Percentiles rank a stretch among this genome's conserved stretches.
phyloP scores from a whole-genome alignment of 1,140 invertebrate genomes.

The Cydia fagiglandana region DNA sequence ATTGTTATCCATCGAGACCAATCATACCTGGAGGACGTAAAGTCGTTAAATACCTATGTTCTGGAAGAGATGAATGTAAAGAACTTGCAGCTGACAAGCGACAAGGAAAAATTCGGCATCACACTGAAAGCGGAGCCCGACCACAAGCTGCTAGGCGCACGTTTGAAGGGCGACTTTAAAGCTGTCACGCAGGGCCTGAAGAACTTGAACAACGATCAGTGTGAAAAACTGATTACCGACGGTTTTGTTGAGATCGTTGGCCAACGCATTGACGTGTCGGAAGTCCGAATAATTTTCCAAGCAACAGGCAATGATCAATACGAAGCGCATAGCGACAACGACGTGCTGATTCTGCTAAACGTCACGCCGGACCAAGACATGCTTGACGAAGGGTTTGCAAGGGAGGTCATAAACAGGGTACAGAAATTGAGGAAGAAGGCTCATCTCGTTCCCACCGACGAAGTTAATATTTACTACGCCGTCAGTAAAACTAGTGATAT shows the following conservation, averaged over 20 bases:
- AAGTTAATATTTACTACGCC: slow-evolving; percentile 91
- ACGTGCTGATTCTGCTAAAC: slow-evolving; percentile 90
- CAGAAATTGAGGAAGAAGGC: slow-evolving; percentile 99
- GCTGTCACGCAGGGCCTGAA: slow-evolving; percentile 91
- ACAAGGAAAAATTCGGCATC: slow-evolving; percentile 97
- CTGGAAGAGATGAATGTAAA: slow-evolving; percentile 97
- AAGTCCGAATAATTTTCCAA: slow-evolving; percentile 93
- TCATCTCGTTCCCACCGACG: slow-evolving; percentile 94
- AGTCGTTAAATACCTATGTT: slow-evolving; percentile 92
- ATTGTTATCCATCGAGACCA: slow-evolving; percentile 95
- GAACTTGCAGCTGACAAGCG: slow-evolving; percentile 91
- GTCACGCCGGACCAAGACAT: slow-evolving; percentile 92
- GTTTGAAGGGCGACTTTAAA: slow-evolving; percentile 95
- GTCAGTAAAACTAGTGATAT: slow-evolving; percentile 83
- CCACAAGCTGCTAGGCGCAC: slow-evolving; percentile 89
- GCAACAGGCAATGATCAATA: slow-evolving; percentile 84
- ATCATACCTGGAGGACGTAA: slow-evolving; percentile 89
- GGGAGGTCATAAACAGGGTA: slow-evolving; percentile 97
- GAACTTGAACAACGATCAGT: slow-evolving; percentile 87
- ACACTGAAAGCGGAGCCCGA: slow-evolving; percentile 96
- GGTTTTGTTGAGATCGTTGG: slow-evolving; percentile 87
- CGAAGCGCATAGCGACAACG: slow-evolving; percentile 94
- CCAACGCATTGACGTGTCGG: slow-evolving; percentile 88
- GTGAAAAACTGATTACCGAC: slow-evolving; percentile 87
- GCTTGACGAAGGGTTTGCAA: slow-evolving; percentile 93